Evolutionary conservation across 2,797 vertebrate genomes (phyloP), one percentile per base, ranked within the genome.

Genomic region (Myotis pilosus): DNA sequence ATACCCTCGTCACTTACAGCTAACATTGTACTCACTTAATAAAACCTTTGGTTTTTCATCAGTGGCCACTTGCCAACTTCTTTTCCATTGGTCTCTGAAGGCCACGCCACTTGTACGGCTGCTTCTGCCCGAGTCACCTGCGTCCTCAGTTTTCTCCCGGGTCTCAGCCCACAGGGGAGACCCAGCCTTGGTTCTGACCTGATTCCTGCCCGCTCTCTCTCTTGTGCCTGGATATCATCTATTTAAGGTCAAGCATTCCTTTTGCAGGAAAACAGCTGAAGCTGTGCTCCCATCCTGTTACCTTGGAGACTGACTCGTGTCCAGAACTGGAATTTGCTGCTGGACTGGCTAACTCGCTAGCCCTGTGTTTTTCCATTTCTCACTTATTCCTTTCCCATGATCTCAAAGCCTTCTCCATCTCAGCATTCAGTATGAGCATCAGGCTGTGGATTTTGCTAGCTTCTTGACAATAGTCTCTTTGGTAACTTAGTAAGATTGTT

Each of bases 291-390:
- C 75, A 69, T 92, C 83, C 87, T 83, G 96, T 96, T 96, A 74
- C 97, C 96, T 92, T 94, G 96, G 97, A 92, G 79, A 97, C 25
- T 84, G 75, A 94, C 79, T 91, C 95, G 78, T 92, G 92, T 80
- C 82, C 55, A 81, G 96, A 96, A 96, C 95, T 80, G 86, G 88
- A 97, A 97, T 96, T 86, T 84, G 88, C 90, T 84, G 1, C 28
- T 80, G 82, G 90, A 80, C 36, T 84, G 71, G 68, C 79, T 47
- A 66, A 83, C 47, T 93, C 78, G 83, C 62, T 74, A 64, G 75
- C 64, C 38, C 75, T 92, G 96, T 94, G 79, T 86, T 97, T 96
- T 97, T 96, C 96, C 93, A 97, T 91, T 93, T 79, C 85, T 88
- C n/a, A 38, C 86, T 82, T 66, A 60, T 75, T 86, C 33, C 30